phyloP scores from a whole-genome alignment of 2,113 vertebrate species.

The Carassius gibelio region DNA sequence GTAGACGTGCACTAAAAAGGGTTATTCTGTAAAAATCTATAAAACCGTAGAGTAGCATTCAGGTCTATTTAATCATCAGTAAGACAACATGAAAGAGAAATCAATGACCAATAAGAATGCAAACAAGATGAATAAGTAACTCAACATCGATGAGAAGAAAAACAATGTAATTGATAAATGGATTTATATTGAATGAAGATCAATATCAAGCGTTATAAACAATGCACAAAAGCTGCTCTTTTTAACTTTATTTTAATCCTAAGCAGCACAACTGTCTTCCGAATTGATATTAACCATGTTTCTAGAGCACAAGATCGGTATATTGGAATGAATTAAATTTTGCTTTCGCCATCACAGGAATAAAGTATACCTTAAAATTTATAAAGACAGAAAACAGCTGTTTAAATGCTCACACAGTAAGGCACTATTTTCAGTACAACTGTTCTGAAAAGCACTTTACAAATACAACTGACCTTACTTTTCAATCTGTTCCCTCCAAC shows the following conservation, averaged over 20 bases:
- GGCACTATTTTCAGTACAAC: background rate
- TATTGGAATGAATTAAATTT: background rate
- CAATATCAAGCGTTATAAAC: background rate
- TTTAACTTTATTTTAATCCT: background rate
- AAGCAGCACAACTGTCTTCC: background rate
- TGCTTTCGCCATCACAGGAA: background rate
- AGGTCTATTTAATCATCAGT: background rate
- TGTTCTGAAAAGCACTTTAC: background rate
- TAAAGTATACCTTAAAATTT: background rate
- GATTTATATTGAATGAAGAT: background rate
- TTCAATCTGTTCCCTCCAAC: background rate
- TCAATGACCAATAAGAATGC: conserved; percentile 2
- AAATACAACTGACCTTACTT: background rate
- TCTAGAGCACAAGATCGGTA: background rate
- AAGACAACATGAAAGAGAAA: background rate
- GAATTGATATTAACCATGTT: background rate
- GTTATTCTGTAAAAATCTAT: background rate
- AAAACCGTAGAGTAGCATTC: background rate
- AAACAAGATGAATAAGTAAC: background rate
- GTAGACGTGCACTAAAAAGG: background rate
- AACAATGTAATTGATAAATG: background rate
- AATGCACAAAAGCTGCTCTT: background rate
- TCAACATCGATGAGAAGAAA: background rate
- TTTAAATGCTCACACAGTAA: background rate
- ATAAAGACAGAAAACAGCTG: background rate